Evolutionary conservation across 2,797 vertebrate genomes (phyloP), one percentile per base, ranked within the genome.

Genomic region (Triplophysa yarkandensis): DNA sequence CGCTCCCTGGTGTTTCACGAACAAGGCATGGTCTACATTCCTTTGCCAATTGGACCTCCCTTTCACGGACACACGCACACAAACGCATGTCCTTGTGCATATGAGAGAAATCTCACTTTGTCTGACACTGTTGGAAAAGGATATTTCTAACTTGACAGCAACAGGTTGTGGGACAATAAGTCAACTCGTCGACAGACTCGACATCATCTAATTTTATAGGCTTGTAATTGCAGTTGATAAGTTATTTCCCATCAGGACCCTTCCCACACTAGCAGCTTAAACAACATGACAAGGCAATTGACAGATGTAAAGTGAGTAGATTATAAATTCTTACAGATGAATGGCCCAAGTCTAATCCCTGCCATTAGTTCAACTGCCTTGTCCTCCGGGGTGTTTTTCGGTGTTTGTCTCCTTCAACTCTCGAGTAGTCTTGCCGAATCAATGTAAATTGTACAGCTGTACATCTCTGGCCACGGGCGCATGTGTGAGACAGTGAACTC

Each of bases 291-390:
- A 32, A 80, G 77, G 77, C 66, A 48, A 70, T 68, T 77, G 74
- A 82, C 71, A 75, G 74, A 52, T 71, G 66, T 63, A 36, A 85
- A 87, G 83, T 75, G 85, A 88, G 83, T 71, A 69, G 65, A 58
- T 55, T 41, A 77, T 41, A 68, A 66, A 63, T 86, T 89, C 83
- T 87, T 87, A 80, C 52, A 87, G 80, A 70, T 68, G 71, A 86
- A 80, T 86, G 86, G 88, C 86, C 81, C 74, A 43, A 78, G 83
- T 82, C 77, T 88, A 88, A 89, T 90, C 85, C 82, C 50, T 79
- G 84, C 85, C 80, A 88, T 92, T 92, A 88, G 88, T 91, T 86
- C 88, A 65, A 77, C 82, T 55, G 83, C 87, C 87, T 92, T 85
- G 19, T 79, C 64, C 89, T 88, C 86, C 87, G 89, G 89, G 86